Evolutionary conservation across 2,797 vertebrate genomes (phyloP).

Genomic region (Enteromius paludinosus): DNA sequence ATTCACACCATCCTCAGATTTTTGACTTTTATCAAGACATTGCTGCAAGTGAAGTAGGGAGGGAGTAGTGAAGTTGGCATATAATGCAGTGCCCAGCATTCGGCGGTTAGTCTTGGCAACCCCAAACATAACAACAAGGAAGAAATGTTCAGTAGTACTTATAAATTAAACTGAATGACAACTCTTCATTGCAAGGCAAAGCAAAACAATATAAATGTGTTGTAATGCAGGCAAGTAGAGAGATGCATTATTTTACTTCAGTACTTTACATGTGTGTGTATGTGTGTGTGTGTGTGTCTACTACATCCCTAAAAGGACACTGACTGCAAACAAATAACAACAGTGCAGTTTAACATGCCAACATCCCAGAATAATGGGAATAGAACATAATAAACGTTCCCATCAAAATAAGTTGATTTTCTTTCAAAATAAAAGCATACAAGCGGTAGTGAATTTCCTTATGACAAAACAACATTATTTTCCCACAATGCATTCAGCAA

Average conservation of each 20-base stretch:
- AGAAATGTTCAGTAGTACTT: slow-evolving; percentile 78
- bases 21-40: neutral
- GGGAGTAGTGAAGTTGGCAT: slow-evolving; percentile 14
- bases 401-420: slow-evolving; percentile 29
- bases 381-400: slow-evolving; percentile 24
- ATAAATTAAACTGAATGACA: slow-evolving; percentile 55
- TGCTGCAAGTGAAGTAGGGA: neutral
- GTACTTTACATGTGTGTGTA: slow-evolving; percentile 55
- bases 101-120: neutral
- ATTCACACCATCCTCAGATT: neutral
- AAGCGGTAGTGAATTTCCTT: slow-evolving; percentile 65
- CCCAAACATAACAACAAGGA: neutral
- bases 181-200: slow-evolving; percentile 49
- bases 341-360: slow-evolving; percentile 50
- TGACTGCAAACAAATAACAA: slow-evolving; percentile 47
- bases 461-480: neutral
- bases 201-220: slow-evolving; percentile 47
- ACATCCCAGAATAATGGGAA: slow-evolving; percentile 22
- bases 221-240: slow-evolving; percentile 54
- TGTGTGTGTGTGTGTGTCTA: slow-evolving; percentile 53
- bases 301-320: slow-evolving; percentile 63
- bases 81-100: slow-evolving; percentile 17
- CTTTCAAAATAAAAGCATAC: slow-evolving; percentile 55
- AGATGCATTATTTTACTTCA: slow-evolving; percentile 52
- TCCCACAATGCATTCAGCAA: slow-evolving; percentile 76